Evolutionary conservation across 2,797 vertebrate species (phyloP).

Genomic region (Sebastes itinus): DNA sequence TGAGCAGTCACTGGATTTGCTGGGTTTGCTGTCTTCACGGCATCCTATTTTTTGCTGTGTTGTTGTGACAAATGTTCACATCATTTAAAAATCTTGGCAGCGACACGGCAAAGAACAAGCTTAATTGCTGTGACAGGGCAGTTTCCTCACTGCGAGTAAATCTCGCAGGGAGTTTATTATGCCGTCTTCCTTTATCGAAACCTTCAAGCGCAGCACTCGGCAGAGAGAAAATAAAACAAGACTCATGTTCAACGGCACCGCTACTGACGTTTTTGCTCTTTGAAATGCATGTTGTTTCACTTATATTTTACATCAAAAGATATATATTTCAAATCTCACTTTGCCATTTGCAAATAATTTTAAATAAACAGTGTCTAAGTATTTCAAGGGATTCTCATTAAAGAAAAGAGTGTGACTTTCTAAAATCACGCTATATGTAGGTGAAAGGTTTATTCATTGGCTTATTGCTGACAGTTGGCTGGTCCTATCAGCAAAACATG

Average conservation of each 20-base stretch:
- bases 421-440: neutral
- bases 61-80: constrained; percentile 17
- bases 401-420: neutral
- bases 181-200: neutral
- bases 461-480: neutral
- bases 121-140: constrained; percentile 20
- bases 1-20: neutral
- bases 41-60: neutral
- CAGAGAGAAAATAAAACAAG: constrained; percentile 5
- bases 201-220: neutral
- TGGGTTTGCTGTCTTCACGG: constrained; percentile 1
- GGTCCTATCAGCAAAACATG: neutral
- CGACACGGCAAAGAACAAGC: neutral
- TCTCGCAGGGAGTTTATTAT: neutral
- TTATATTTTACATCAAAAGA: neutral
- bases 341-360: neutral
- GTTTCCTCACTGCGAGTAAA: constrained; percentile 3
- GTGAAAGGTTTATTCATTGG: neutral
- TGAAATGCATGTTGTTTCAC: neutral
- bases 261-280: neutral
- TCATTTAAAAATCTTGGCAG: neutral
- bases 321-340: neutral
- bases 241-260: neutral
- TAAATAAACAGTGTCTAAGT: neutral
- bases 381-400: neutral